Base-by-base conservation (phyloP, 2,888 invertebrate genomes). In the Taphrorychus bicolor region DNA sequence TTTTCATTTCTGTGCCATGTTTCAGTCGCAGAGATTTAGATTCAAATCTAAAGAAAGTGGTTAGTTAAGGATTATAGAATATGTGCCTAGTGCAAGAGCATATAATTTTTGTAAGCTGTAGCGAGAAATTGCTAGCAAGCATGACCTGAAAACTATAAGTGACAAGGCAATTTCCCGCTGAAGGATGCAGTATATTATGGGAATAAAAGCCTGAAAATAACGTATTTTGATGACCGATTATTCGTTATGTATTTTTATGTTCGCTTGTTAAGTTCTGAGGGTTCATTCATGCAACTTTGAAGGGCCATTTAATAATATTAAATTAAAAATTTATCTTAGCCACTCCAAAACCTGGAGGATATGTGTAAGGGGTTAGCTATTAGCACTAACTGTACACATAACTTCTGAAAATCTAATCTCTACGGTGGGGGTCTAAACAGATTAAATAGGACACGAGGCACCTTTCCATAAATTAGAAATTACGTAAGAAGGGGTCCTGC, bases 381-480 rank as follows among this genome's bases (percentile, higher is more conserved):
- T 17, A 51, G 51, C 18, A 21, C 51, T 51, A 51, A 21, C 7
- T n/a, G 21, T 21, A 51, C 51, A 51, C 21, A 19, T 51, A 51
- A 51, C 19, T 32, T 32, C 32, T 32, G 32, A 48, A 58, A 58
- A 48, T 17, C 48, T 45, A 9, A 32, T 32, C 32, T 32, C 3
- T 45, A 49, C 24, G 48, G 23, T 49, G n/a, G n/a, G 40, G 60
- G 52, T 40, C 22, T 60, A 40, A 52, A 52, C 24, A 60, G 24
- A 52, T 51, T 49, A 40, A 32, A 11, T 32, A 51, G 17, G n/a
- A 52, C 52, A 52, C 52, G 52, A 4, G 32, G 16, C 45, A 48
- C 59, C 45, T 59, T 48, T 58, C 24, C 59, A 48, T 59, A 48
- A 59, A 59, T 59, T 59, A 59, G 16, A 48, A 49, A 45, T 21